These are phyloP conservation scores for Cynaeus angustus DNA, from an alignment of 2,888 invertebrate genomes.

Conservation along the genomic window DNA sequence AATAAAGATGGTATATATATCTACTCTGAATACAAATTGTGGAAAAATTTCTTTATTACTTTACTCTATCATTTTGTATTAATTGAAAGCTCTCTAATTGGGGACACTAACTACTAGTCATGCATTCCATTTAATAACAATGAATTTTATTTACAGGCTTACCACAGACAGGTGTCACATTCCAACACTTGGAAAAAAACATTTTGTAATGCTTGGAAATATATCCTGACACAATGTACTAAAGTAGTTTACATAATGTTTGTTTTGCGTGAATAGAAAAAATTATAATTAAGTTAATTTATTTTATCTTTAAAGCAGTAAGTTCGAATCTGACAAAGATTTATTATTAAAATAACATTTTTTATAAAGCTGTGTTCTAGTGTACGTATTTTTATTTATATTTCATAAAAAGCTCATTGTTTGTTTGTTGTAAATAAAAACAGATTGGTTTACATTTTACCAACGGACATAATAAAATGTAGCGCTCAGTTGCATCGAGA, in stretches of 20 bases:
- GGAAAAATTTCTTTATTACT: slow-evolving; percentile 13
- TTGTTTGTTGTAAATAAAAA: too few species aligned
- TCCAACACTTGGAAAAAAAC: too few species aligned
- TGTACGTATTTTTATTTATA: too few species aligned
- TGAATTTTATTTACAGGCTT: slow-evolving; percentile 18
- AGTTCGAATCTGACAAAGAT: not conserved
- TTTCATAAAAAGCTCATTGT: too few species aligned
- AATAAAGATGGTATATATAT: not conserved
- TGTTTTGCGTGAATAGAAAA: not conserved
- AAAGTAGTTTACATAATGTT: not conserved
- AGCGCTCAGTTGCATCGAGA: too few species aligned
- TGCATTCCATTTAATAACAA: slow-evolving; percentile 12
- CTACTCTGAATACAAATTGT: slow-evolving; percentile 5
- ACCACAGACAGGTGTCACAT: slow-evolving; percentile 23
- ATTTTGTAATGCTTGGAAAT: too few species aligned
- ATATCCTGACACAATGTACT: not conserved
- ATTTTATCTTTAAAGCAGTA: not conserved
- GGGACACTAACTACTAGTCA: slow-evolving; percentile 17
- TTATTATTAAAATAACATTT: not conserved
- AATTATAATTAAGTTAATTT: not conserved
- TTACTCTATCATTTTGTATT: not conserved
- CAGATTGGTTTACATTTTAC: not conserved
- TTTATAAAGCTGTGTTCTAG: too few species aligned
- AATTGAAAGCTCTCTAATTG: slow-evolving; percentile 14
- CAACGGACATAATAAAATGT: not conserved